phyloP scores from a whole-genome alignment of 2,797 vertebrate genomes.

The Rhabdomys pumilio region DNA sequence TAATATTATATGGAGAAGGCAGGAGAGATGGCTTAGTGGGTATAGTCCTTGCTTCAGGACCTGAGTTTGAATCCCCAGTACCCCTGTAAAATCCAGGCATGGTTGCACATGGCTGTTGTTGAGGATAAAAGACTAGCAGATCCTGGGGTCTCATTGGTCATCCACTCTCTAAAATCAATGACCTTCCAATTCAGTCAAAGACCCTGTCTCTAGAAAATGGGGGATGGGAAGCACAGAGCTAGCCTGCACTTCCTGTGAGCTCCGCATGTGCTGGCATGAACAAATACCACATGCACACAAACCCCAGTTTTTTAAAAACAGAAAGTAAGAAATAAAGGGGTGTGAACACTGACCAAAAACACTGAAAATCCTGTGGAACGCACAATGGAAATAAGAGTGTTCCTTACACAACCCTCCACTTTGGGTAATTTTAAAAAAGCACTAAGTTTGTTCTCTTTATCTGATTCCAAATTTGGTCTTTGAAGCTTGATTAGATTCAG shows the following conservation, averaged over 20 bases:
- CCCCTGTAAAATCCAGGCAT: neutral
- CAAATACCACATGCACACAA: neutral
- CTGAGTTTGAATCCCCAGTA: neutral
- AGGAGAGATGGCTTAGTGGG: neutral
- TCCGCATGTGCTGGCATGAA: neutral
- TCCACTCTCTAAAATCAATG: neutral
- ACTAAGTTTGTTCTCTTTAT: neutral
- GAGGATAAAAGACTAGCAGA: neutral
- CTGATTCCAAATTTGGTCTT: neutral
- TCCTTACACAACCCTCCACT: neutral
- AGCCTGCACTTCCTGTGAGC: neutral
- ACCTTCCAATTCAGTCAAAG: neutral
- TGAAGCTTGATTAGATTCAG: neutral
- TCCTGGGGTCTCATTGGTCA: neutral
- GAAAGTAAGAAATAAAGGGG: neutral
- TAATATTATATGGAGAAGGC: constrained; percentile 14
- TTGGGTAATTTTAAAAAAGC: neutral
- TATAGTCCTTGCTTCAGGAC: neutral
- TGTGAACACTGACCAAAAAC: neutral
- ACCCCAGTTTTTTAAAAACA: neutral
- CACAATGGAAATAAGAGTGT: neutral
- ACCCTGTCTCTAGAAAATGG: neutral
- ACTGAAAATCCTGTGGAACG: neutral
- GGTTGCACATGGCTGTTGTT: neutral
- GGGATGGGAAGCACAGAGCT: neutral